Percentiles rank a stretch among this genome's conserved stretches.
Conservation (phyloP, 2,888 invertebrate species). For the Drosophila acutilabella region DNA sequence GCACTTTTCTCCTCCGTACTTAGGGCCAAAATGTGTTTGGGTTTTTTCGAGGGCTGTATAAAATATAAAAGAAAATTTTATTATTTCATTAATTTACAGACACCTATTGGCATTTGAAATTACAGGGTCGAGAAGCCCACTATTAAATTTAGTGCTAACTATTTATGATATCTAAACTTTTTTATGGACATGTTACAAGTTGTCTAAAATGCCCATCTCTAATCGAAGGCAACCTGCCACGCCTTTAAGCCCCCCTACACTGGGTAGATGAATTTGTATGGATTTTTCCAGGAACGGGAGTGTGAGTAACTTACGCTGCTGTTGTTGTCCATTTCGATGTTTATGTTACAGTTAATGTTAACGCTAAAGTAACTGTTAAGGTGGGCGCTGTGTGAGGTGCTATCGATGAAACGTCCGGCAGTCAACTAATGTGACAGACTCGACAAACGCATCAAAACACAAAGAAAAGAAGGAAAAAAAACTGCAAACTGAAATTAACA, state of each 20-base stretch:
- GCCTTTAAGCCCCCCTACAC: not conserved
- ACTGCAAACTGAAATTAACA: slow-evolving; percentile 41
- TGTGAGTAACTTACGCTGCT: slow-evolving; percentile 15
- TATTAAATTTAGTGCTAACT: no score
- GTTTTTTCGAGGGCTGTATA: slow-evolving; percentile 18
- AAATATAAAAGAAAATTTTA: not conserved
- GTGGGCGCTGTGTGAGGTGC: not conserved
- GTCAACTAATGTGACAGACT: slow-evolving; percentile 41
- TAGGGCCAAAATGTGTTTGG: slow-evolving; percentile 75
- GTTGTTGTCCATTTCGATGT: slow-evolving; percentile 25
- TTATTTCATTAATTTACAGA: no score
- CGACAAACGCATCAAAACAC: slow-evolving; percentile 23
- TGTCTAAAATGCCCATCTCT: no score
- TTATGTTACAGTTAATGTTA: not conserved
- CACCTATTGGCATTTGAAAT: no score
- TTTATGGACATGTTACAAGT: no score
- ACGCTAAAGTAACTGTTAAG: not conserved
- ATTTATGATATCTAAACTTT: no score
- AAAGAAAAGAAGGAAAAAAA: slow-evolving; percentile 1
- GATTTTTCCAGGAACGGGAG: not conserved
- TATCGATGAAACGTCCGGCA: slow-evolving; percentile 26
- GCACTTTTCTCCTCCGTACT: slow-evolving; percentile 74
- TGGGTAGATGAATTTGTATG: not conserved
- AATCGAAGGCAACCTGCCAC: no score
- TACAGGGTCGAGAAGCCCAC: no score